Evolutionary conservation across 1,140 invertebrate genomes (phyloP).

Genomic region (Drosophila subpulchrella): DNA sequence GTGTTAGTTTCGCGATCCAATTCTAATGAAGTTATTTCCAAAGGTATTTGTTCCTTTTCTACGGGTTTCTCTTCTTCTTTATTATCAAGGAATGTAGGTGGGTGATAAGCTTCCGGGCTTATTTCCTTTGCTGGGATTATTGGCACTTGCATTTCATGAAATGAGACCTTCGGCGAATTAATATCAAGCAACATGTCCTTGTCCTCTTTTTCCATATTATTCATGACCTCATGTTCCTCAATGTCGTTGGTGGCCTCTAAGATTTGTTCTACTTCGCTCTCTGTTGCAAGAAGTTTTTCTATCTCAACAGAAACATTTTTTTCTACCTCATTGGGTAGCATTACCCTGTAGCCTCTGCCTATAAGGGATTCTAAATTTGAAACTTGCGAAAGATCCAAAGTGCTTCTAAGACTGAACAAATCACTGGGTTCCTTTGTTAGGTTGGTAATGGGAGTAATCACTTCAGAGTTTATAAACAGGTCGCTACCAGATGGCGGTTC

Average conservation of each 20-base stretch:
- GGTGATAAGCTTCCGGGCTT: too few relatives aligned
- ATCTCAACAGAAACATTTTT: background rate
- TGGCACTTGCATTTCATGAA: background rate
- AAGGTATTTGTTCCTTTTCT: background rate
- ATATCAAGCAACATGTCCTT: too few relatives aligned
- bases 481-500: background rate
- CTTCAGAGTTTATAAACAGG: background rate
- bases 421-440: background rate
- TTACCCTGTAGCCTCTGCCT: slow-evolving; percentile 22
- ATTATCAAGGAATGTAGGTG: background rate
- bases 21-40: background rate
- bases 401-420: slow-evolving; percentile 29
- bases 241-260: too few relatives aligned
- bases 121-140: background rate
- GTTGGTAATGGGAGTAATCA: background rate
- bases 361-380: slow-evolving; percentile 5
- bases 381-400: slow-evolving; percentile 5
- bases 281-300: too few relatives aligned
- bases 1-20: background rate
- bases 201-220: background rate
- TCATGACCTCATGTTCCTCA: background rate
- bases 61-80: background rate
- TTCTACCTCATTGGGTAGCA: background rate
- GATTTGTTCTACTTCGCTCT: background rate
- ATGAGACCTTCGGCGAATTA: background rate